Conservation (phyloP, 2,113 vertebrate species). For the Delphinus delphis region DNA sequence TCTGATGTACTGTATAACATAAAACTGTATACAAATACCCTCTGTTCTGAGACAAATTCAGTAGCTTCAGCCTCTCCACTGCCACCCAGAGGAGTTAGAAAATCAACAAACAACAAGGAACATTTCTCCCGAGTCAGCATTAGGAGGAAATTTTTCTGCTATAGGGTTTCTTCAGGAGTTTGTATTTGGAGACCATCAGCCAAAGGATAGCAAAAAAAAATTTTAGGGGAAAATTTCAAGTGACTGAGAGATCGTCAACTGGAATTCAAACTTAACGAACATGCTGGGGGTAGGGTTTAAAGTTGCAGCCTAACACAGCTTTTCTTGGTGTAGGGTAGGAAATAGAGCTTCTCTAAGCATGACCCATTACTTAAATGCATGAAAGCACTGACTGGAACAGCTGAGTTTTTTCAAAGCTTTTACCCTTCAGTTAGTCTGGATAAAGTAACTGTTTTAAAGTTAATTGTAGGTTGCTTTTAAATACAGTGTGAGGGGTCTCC, state of each 20-base stretch:
- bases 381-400: conserved; percentile 54
- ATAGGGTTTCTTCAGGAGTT: not conserved
- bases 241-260: not conserved
- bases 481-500: conserved; percentile 57
- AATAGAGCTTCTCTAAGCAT: not conserved
- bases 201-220: not conserved
- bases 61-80: conserved; percentile 44
- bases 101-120: not conserved
- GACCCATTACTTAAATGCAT: conserved; percentile 45
- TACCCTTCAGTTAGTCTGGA: conserved; percentile 56
- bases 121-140: not conserved
- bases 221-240: not conserved
- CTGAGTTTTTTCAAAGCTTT: conserved; percentile 67
- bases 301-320: not conserved
- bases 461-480: conserved; percentile 76
- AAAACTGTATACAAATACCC: conserved; percentile 66
- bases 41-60: conserved; percentile 29
- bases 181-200: not conserved
- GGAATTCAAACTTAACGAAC: not conserved
- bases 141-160: not conserved
- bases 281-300: not conserved
- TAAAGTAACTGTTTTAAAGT: conserved; percentile 65
- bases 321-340: conserved; percentile 11
- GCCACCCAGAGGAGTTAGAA: conserved; percentile 65
- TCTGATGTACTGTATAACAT: conserved; percentile 41